Evolutionary conservation across 2,113 vertebrate species (phyloP).

Genomic region (Macquaria ambigua): DNA sequence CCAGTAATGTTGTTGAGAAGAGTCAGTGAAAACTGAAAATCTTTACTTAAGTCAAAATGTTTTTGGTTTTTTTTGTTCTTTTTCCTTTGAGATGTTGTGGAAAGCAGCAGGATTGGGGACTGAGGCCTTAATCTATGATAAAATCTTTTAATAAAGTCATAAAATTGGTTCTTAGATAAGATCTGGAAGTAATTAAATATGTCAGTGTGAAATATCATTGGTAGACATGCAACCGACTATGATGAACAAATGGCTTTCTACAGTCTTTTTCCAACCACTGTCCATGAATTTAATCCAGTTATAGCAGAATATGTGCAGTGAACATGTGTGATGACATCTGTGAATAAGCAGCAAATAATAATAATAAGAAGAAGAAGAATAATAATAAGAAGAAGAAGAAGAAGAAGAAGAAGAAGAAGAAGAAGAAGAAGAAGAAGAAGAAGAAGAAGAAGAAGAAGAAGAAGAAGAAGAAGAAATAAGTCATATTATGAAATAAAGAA

Average conservation of each 20-base stretch:
- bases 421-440: too few relatives aligned
- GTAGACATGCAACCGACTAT: too few relatives aligned
- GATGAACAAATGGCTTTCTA: not conserved
- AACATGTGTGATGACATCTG: not conserved
- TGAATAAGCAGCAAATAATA: not conserved
- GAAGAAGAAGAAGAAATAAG: too few relatives aligned
- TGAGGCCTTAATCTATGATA: not conserved
- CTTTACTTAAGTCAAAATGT: not conserved
- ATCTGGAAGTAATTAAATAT: not conserved
- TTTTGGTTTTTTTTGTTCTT: not conserved
- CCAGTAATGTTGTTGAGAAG: not conserved
- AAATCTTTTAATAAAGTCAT: not conserved
- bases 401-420: too few relatives aligned
- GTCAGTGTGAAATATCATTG: not conserved
- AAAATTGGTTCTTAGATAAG: not conserved
- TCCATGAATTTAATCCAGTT: not conserved
- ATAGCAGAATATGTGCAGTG: not conserved
- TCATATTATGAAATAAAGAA: not conserved
- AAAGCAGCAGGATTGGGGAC: not conserved
- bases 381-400: too few relatives aligned
- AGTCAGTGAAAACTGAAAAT: not conserved
- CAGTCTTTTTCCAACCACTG: not conserved
- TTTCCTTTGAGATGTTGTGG: not conserved
- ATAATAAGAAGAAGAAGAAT: too few relatives aligned
- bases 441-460: too few relatives aligned